Percentiles rank a stretch among this genome's conserved stretches.
Conservation (phyloP, 2,888 invertebrate species). For the Hyposoter didymator region DNA sequence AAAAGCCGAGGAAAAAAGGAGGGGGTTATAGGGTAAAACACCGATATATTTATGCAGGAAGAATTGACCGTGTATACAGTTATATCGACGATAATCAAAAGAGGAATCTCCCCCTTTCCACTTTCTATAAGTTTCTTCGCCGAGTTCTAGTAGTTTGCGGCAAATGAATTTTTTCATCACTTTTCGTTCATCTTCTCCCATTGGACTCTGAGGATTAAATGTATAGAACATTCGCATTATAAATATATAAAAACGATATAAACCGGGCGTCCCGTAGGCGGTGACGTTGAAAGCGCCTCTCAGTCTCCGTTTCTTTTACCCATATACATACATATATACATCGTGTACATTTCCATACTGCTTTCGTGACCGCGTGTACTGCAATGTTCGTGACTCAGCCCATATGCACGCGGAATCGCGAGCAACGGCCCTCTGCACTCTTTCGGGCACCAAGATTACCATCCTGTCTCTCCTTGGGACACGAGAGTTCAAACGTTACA, state of each 20-base stretch:
- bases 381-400: conserved; percentile 70
- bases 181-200: conserved; percentile 40
- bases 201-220: conserved; percentile 6
- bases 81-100: conserved; percentile 54
- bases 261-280: conserved; percentile 60
- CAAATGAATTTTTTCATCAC: conserved; percentile 48
- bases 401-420: conserved; percentile 42
- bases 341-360: conserved; percentile 32
- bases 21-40: conserved; percentile 47
- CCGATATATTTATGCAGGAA: conserved; percentile 54
- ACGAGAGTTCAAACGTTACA: conserved; percentile 78
- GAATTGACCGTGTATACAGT: conserved; percentile 45
- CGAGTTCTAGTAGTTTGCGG: conserved; percentile 33
- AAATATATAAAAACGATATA: conserved; percentile 17
- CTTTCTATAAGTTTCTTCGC: neutral
- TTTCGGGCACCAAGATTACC: conserved; percentile 64
- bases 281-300: conserved; percentile 54
- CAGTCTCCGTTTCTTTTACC: conserved; percentile 54
- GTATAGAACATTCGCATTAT: neutral
- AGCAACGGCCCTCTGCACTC: conserved; percentile 3
- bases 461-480: conserved; percentile 74
- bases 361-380: conserved; percentile 68
- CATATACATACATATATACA: conserved; percentile 16
- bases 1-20: conserved; percentile 44
- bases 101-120: conserved; percentile 12